These are phyloP conservation scores for Tapera naevia DNA, from an alignment of 2,797 vertebrate species.

Conservation along the genomic window DNA sequence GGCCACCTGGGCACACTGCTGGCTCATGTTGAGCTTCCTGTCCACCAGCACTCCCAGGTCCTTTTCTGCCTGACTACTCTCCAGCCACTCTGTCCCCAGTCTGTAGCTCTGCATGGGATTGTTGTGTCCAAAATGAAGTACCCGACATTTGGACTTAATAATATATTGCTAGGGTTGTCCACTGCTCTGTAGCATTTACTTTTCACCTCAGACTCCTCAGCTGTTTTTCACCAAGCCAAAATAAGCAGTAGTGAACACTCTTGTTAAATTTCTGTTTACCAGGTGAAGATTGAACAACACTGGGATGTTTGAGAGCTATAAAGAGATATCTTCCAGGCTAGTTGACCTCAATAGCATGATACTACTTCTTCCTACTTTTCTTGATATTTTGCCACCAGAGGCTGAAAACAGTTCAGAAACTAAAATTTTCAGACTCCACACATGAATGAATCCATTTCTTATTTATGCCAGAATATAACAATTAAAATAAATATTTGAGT, in stretches of 20 bases:
- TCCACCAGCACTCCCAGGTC: too few relatives aligned
- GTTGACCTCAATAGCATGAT: not conserved
- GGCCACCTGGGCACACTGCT: too few relatives aligned
- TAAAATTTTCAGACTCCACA: not conserved
- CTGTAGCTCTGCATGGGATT: too few relatives aligned
- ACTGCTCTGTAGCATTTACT: not conserved
- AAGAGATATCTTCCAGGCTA: not conserved
- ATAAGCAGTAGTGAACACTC: not conserved
- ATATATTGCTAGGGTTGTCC: not conserved
- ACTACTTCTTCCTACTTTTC: not conserved
- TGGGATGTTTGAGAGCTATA: not conserved
- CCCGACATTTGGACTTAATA: too few relatives aligned
- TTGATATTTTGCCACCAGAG: not conserved
- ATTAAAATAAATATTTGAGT: not conserved
- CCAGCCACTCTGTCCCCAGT: too few relatives aligned
- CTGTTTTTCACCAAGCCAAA: not conserved
- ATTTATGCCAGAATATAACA: not conserved
- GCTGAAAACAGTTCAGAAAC: not conserved
- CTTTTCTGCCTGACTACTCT: too few relatives aligned
- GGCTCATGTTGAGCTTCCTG: too few relatives aligned
- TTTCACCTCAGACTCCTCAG: not conserved
- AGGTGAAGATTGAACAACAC: not conserved
- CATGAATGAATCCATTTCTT: not conserved
- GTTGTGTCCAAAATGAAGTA: too few relatives aligned
- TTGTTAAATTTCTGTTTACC: not conserved